Percentiles rank a stretch among this genome's conserved stretches.
Evolutionary conservation across 2,113 vertebrate genomes (phyloP).

Genomic region (Ophthalmolycus amberensis): DNA sequence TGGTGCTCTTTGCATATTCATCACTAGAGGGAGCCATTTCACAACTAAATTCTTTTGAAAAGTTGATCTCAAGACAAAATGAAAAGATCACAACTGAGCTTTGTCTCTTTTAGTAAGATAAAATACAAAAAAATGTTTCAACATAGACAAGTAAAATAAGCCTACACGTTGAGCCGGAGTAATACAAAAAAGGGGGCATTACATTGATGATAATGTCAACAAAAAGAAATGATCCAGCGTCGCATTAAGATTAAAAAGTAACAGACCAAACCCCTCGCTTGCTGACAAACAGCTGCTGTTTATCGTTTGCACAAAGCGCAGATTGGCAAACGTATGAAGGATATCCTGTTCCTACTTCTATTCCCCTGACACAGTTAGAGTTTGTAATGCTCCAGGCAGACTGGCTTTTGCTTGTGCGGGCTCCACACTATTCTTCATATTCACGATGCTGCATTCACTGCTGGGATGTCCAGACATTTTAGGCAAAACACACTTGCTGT

Average conservation of each 20-base stretch:
- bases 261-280: neutral
- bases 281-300: slow-evolving; percentile 8
- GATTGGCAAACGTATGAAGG: slow-evolving; percentile 9
- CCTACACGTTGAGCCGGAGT: neutral
- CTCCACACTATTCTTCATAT: neutral
- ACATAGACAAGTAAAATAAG: neutral
- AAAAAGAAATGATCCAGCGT: neutral
- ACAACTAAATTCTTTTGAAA: neutral
- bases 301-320: slow-evolving; percentile 4
- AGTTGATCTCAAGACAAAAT: neutral
- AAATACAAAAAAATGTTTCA: neutral
- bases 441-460: slow-evolving; percentile 4
- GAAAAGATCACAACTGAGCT: neutral
- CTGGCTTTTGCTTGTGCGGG: slow-evolving; percentile 17
- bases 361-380: neutral
- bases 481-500: neutral
- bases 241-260: neutral
- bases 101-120: neutral
- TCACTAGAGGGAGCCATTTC: slow-evolving; percentile 69
- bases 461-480: neutral
- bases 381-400: neutral
- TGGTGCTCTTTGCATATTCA: slow-evolving; percentile 3
- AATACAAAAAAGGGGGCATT: neutral
- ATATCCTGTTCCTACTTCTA: slow-evolving; percentile 24
- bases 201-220: neutral